These are phyloP conservation scores for Bedellia somnulentella DNA, from an alignment of 2,888 invertebrate genomes.

Conservation along the genomic window DNA sequence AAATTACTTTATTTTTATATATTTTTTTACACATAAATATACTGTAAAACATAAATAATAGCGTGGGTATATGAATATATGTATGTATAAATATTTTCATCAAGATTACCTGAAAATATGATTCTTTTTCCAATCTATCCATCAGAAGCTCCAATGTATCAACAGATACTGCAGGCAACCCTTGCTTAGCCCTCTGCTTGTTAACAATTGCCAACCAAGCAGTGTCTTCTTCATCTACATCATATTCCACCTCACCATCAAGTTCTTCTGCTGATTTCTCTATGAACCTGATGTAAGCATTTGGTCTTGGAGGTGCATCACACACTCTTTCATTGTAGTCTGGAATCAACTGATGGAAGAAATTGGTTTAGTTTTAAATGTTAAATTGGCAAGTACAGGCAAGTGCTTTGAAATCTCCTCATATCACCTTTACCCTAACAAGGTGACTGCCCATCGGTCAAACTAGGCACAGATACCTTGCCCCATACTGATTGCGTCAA, in stretches of 20 bases:
- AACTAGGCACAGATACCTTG: no score
- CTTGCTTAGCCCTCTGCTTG: conserved; percentile 73
- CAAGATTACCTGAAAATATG: conserved; percentile 78
- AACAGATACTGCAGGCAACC: conserved; percentile 76
- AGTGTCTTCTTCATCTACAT: conserved; percentile 97
- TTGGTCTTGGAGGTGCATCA: conserved; percentile 82
- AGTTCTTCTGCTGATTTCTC: conserved; percentile 93
- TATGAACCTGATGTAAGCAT: conserved; percentile 91
- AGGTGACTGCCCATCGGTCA: no score
- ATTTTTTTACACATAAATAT: no score
- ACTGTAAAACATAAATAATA: no score
- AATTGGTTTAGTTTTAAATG: background rate
- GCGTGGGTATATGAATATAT: background rate
- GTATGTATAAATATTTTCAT: background rate
- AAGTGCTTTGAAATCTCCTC: no score
- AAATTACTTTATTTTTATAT: no score
- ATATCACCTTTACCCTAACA: no score
- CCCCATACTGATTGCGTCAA: no score
- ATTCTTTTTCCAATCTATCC: conserved; percentile 97
- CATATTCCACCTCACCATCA: conserved; percentile 93
- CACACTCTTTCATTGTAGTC: conserved; percentile 73
- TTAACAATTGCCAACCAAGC: conserved; percentile 92
- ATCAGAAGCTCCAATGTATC: conserved; percentile 93
- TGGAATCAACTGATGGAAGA: conserved; percentile 56
- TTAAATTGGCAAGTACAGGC: no score